phyloP scores from a whole-genome alignment of 2,888 invertebrate genomes.

The Pheosia tremula region DNA sequence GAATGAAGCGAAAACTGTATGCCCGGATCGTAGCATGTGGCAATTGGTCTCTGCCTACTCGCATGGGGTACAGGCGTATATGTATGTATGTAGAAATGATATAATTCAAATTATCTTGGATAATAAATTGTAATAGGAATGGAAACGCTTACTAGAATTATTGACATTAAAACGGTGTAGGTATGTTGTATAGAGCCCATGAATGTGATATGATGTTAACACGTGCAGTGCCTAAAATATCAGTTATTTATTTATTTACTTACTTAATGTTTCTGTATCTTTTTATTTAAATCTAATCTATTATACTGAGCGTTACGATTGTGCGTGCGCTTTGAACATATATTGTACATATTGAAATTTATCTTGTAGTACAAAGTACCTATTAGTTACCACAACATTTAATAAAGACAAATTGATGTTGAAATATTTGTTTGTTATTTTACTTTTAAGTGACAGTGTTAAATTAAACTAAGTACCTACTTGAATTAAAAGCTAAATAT shows the following conservation, averaged over 20 bases:
- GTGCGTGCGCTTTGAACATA: constrained; percentile 53
- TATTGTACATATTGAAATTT: constrained; percentile 77
- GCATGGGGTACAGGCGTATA: too few species aligned
- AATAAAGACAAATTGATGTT: constrained; percentile 84
- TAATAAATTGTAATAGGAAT: constrained; percentile 77
- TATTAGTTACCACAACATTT: constrained; percentile 73
- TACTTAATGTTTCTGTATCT: constrained; percentile 48
- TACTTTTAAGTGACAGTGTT: not conserved
- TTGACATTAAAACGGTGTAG: constrained; percentile 55
- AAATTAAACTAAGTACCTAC: too few species aligned
- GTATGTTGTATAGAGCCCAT: constrained; percentile 66
- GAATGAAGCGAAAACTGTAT: too few species aligned
- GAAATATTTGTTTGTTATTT: constrained; percentile 17
- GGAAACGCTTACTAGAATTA: constrained; percentile 82
- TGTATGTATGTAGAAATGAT: too few species aligned
- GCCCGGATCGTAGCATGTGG: too few species aligned
- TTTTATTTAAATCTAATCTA: constrained; percentile 55
- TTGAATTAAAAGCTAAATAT: too few species aligned
- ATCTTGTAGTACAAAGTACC: constrained; percentile 83
- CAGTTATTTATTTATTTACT: constrained; percentile 64
- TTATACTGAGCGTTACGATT: constrained; percentile 56
- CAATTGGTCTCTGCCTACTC: too few species aligned
- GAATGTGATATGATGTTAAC: constrained; percentile 80
- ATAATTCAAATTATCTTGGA: constrained; percentile 53
- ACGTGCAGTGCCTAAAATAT: constrained; percentile 83